Base-by-base conservation (phyloP, 2,113 vertebrate species). In the Zapornia atra region DNA sequence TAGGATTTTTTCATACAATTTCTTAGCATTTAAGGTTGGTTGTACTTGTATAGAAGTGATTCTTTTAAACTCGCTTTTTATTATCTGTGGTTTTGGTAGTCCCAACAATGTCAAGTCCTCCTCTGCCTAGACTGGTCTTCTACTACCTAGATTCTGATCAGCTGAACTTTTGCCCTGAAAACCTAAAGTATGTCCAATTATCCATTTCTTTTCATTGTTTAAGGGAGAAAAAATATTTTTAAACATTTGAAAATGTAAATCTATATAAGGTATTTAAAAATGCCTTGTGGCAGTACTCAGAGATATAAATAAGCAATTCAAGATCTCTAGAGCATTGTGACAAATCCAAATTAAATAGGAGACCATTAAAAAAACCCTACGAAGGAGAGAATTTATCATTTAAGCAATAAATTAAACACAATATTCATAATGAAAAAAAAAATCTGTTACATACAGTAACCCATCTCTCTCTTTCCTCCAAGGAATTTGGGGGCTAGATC, bases 1-100 rank as follows among this genome's bases (percentile, higher is more conserved):
- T 12, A 40, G 12, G 48, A 6, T 24, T 36, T 69, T 75, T 53
- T 29, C 0, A 0, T 11, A 19, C 1, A 1, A 51, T 63, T 61
- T 86, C 60, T 73, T 38, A 38, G 29, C 34, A 78, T 42, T 78
- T 64, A 22, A 31, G 59, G 14, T 31, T 46, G 19, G 3, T 10
- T 72, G 24, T 51, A 56, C 9, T 20, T 60, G 46, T 63, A 44
- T 6, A 50, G 51, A 59, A 71, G 17, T 48, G 46, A 54, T 36
- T 50, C 15, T 71, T 69, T 11, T 48, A 61, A 13, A 50, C 31
- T 17, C n/a, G 15, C 17, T 33, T 75, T 84, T 66, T 46, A 51
- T 31, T 44, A 34, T 18, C 50, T 33, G 20, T n/a, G 22, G 2
- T 11, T 88, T 66, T 56, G 21, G 15, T 44, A 44, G 33, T 38